Evolutionary conservation across 1,140 invertebrate genomes (phyloP), one percentile per base, ranked within the genome.

Genomic region (Hyposmocoma kahamanoa): DNA sequence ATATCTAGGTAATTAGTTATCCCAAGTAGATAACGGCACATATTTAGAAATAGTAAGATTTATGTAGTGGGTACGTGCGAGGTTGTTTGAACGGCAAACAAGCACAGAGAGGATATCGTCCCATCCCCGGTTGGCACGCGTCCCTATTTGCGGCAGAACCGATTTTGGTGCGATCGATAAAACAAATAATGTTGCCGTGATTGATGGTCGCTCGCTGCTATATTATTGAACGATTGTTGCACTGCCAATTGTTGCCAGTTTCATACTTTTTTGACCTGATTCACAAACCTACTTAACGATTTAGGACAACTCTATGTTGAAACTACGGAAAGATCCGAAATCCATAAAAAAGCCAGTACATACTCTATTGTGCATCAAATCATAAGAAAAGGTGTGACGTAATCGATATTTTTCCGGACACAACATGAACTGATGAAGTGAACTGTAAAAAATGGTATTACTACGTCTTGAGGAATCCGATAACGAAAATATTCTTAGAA

Each of bases 171-270:
- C 69, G 62, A 73, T 81, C 77, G 65, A 80, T 80, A 72, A 30
- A 62, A 69, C 67, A 74, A 77, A 81, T 77, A 81, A 70, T 72
- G 66, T 57, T 65, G 55, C 26, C 48, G 67, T 81, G 77, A 81
- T 81, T 73, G 72, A 81, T 81, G 72, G 56, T 44, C 22, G 10
- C 13, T 1, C 1, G 11, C 11, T 6, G 24, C 24, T 28, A 28
- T 28, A n/a, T n/a, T n/a, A n/a, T n/a, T n/a, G n/a, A n/a, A n/a
- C 28, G 28, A 30, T 30, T 30, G 28, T 30, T 13, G 10, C 28
- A 50, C 50, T 45, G 26, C 13, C 43, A 20, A 50, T 53, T 58
- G 47, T 58, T 53, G 26, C 15, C 20, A 10, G 13, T 22, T 20
- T 24, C 30, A 39, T 38, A 17, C 22, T 3, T 17, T 22, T 30